A percentile compares a stretch with the other conserved stretches of the same genome.
Conservation (phyloP, 1,140 invertebrate species). For the Notospermus geniculatus region DNA sequence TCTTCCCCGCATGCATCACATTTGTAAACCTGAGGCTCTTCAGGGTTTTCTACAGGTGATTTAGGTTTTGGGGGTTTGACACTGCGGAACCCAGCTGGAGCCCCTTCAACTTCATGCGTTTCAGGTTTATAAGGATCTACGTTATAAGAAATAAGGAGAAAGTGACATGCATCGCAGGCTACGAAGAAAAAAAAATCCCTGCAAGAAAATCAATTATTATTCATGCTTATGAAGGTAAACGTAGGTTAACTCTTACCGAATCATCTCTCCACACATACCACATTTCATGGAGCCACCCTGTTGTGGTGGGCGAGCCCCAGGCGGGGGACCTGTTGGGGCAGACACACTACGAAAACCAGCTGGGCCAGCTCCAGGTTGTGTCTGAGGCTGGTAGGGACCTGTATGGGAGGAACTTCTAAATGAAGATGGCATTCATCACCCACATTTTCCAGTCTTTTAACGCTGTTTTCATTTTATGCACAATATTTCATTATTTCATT, state of each 20-base stretch:
- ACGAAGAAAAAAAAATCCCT: no score
- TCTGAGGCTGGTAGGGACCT: conserved; percentile 10
- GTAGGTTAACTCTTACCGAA: conserved; percentile 2
- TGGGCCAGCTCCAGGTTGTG: conserved; percentile 5
- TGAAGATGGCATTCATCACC: no score
- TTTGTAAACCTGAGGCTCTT: conserved; percentile 29
- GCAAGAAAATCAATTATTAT: no score
- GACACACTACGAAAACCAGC: not conserved
- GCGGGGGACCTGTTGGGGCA: not conserved
- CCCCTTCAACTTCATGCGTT: not conserved
- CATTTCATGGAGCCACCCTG: not conserved
- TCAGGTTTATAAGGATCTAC: no score
- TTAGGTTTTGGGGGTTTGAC: conserved; percentile 34
- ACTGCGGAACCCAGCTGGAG: conserved; percentile 31
- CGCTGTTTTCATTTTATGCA: no score
- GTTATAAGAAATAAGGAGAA: no score
- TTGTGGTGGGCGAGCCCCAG: no score
- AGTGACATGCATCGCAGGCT: no score
- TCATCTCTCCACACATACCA: not conserved
- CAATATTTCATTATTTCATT: no score
- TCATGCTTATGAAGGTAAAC: no score
- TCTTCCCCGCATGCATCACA: conserved; percentile 34
- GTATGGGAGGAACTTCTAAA: not conserved
- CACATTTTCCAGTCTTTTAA: no score
- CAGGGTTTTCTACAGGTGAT: conserved; percentile 20